Evolutionary conservation across 1,140 invertebrate genomes (phyloP), one percentile per base, ranked within the genome.

Genomic region (Chironomus striatipennis): DNA sequence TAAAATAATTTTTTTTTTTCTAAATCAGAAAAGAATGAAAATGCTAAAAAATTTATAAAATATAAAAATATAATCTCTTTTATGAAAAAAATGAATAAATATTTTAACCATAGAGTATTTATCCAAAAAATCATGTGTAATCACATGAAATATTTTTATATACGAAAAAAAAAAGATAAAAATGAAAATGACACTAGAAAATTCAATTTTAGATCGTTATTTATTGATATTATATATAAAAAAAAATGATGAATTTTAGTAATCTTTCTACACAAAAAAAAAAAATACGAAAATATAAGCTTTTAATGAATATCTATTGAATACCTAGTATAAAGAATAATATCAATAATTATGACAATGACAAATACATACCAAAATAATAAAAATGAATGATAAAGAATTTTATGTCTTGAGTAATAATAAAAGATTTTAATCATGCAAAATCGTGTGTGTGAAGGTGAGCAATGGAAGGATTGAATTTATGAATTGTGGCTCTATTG

Each of bases 131-230:
- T 12, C 47, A 34, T 57, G 43, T 47, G n/a, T 57, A 57, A 57
- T 57, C 47, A 57, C 47, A 57, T n/a, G 47, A 15, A 57, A 57
- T 57, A 57, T 57, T 57, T 57, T 57, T 57, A 57, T 57, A 57
- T 57, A 15, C 47, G 47, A 57, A n/a, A 57, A n/a, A 57, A n/a
- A 57, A 57, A 34, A 34, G 24, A 2, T 1, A 34, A 34, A 34
- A 34, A 34, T 34, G 24, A 34, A 34, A 34, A 34, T 34, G 24
- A 34, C 1, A 34, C 24, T 34, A 34, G 24, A 34, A 34, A 34
- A 34, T 34, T 57, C 12, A 57, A 57, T 57, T 57, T 57, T 57
- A 57, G 47, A 57, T 15, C 47, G 47, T 57, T 57, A 57, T 34
- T 34, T 34, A 34, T 34, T 34, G 24, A 34, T 34, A n/a, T n/a